phyloP scores from a whole-genome alignment of 1,140 invertebrate genomes.

The Trichonephila clavipes region DNA sequence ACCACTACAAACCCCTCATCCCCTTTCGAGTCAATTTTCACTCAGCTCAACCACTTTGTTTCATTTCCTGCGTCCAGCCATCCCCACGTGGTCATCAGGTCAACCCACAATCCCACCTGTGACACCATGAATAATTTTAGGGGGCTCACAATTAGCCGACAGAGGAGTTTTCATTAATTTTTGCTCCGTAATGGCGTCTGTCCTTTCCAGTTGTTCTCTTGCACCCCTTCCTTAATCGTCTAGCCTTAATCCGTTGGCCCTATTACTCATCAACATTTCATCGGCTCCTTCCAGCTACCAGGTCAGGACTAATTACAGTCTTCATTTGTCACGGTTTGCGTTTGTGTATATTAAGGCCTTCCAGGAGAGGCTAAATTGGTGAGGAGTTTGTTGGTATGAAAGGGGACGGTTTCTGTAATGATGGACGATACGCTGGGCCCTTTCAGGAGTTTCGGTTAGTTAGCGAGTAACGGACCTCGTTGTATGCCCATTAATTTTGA shows the following conservation, averaged over 20 bases:
- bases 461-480: not conserved
- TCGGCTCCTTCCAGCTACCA: conserved; percentile 14
- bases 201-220: conserved; percentile 28
- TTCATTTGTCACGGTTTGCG: conserved; percentile 57
- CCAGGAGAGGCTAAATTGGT: conserved; percentile 19
- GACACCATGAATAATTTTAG: conserved; percentile 56
- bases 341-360: conserved; percentile 53
- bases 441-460: not conserved
- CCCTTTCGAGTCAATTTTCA: not conserved
- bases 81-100: not conserved
- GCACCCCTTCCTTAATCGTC: not conserved
- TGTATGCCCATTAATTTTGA: not conserved
- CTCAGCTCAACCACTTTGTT: not conserved
- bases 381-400: conserved; percentile 9
- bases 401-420: not conserved
- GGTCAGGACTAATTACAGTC: conserved; percentile 59
- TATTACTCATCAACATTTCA: conserved; percentile 50
- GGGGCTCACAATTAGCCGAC: conserved; percentile 22
- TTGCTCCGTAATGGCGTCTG: conserved; percentile 57
- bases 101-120: conserved; percentile 32
- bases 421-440: not conserved
- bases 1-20: not conserved
- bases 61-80: not conserved
- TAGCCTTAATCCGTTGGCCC: conserved; percentile 24
- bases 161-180: conserved; percentile 60